A percentile compares a stretch with the other conserved stretches of the same genome.
These are phyloP conservation scores for Fistularia commersonii DNA, from an alignment of 2,797 vertebrate species.

Conservation along the genomic window DNA sequence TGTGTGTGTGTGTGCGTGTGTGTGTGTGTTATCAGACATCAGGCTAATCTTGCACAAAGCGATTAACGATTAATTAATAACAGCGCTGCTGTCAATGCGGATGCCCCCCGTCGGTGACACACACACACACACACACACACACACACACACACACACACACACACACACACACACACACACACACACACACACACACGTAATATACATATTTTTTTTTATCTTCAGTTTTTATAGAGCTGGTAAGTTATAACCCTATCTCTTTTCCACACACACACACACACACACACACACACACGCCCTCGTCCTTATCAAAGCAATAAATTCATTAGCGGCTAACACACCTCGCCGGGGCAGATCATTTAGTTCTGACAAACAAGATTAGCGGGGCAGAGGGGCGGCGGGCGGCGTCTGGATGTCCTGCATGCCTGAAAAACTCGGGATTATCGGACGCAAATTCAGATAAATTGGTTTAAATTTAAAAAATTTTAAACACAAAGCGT, in stretches of 20 bases:
- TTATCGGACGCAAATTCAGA: too few relatives aligned
- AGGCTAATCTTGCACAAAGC: slow-evolving; percentile 50
- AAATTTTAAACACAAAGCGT: too few relatives aligned
- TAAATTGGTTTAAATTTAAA: too few relatives aligned
- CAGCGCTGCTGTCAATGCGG: slow-evolving; percentile 31
- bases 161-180: not conserved
- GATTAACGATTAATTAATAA: slow-evolving; percentile 66
- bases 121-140: not conserved
- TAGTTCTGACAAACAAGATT: slow-evolving; percentile 95
- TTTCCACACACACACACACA: too few relatives aligned
- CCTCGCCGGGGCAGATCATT: slow-evolving; percentile 91
- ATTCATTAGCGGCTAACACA: slow-evolving; percentile 97
- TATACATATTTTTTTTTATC: too few relatives aligned
- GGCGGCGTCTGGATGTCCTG: slow-evolving; percentile 44
- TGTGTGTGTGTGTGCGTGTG: too few relatives aligned
- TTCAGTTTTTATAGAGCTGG: too few relatives aligned
- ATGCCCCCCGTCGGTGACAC: slow-evolving; percentile 7
- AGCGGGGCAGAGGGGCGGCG: slow-evolving; percentile 55
- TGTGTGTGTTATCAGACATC: slow-evolving; percentile 76
- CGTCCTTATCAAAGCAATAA: slow-evolving; percentile 89
- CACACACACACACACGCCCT: slow-evolving; percentile 35
- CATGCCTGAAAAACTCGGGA: too few relatives aligned
- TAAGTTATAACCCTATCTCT: too few relatives aligned
- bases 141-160: not conserved
- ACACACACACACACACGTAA: slow-evolving; percentile 32